phyloP scores from a whole-genome alignment of 2,113 vertebrate genomes.

The Larimichthys crocea region DNA sequence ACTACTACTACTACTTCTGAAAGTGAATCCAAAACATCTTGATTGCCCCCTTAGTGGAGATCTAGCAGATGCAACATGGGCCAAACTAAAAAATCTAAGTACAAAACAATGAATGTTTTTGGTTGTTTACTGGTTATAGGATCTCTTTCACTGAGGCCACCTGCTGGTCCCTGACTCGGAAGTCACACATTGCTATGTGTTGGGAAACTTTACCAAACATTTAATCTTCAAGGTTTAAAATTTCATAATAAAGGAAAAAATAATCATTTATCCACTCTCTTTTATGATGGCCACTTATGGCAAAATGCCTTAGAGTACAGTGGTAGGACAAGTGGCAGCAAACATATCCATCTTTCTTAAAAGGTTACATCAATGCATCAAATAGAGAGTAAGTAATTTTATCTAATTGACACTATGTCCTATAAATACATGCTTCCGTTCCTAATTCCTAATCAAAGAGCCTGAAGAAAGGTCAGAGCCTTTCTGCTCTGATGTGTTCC shows the following conservation, averaged over 20 bases:
- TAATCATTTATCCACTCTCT: neutral
- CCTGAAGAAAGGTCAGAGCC: neutral
- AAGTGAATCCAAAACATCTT: no score
- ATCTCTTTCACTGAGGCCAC: neutral
- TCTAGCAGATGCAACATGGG: no score
- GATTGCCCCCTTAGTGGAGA: no score
- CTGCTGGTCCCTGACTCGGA: neutral
- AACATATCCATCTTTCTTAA: neutral
- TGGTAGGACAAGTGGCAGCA: neutral
- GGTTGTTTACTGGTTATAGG: neutral
- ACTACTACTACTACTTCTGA: no score
- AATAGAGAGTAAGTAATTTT: neutral
- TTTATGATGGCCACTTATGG: neutral
- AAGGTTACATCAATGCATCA: neutral
- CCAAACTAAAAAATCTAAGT: no score
- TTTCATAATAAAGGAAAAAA: neutral
- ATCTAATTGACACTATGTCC: neutral
- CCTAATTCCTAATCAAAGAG: neutral
- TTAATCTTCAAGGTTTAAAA: neutral
- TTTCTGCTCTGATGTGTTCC: neutral
- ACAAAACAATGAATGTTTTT: neutral
- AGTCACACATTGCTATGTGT: no score
- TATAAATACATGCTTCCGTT: neutral
- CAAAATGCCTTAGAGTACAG: neutral
- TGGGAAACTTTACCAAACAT: neutral